Evolutionary conservation across 2,888 invertebrate genomes (phyloP).

Genomic region (Emesis furor): DNA sequence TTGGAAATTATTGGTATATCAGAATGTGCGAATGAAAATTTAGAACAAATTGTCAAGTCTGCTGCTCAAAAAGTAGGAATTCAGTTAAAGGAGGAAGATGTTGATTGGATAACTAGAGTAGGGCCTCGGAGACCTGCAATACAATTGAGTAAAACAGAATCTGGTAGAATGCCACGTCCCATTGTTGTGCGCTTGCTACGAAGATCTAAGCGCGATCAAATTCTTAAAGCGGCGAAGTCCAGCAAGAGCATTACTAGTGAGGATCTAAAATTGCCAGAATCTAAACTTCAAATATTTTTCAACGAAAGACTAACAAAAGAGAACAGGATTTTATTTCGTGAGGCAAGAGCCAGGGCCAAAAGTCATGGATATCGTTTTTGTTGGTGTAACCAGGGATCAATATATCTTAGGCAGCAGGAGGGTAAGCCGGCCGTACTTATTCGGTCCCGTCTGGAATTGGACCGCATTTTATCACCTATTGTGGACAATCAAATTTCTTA

Average conservation of each 20-base stretch:
- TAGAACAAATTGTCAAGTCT: constrained; percentile 11
- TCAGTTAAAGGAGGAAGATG: constrained; percentile 18
- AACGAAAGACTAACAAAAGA: background rate
- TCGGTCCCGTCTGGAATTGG: background rate
- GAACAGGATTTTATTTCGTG: background rate
- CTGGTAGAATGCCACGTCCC: too few relatives aligned
- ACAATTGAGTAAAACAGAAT: too few relatives aligned
- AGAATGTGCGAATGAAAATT: constrained; percentile 27
- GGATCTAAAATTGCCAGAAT: constrained; percentile 16
- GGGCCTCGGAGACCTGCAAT: constrained; percentile 2
- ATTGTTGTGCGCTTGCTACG: background rate
- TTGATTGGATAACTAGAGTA: constrained; percentile 22
- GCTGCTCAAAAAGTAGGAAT: background rate
- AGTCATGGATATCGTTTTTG: constrained; percentile 26
- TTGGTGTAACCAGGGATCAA: constrained; percentile 12
- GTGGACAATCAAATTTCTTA: too few relatives aligned
- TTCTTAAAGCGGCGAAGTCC: constrained; percentile 27
- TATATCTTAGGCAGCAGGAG: constrained; percentile 21
- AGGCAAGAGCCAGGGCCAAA: background rate
- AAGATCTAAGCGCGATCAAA: constrained; percentile 27
- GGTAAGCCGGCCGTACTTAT: constrained; percentile 21
- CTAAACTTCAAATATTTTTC: constrained; percentile 25
- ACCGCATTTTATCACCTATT: background rate
- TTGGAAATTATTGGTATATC: constrained; percentile 35
- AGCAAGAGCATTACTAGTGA: constrained; percentile 25